Conservation (phyloP, 2,888 invertebrate genomes). For the Dinocampus coccinellae region DNA sequence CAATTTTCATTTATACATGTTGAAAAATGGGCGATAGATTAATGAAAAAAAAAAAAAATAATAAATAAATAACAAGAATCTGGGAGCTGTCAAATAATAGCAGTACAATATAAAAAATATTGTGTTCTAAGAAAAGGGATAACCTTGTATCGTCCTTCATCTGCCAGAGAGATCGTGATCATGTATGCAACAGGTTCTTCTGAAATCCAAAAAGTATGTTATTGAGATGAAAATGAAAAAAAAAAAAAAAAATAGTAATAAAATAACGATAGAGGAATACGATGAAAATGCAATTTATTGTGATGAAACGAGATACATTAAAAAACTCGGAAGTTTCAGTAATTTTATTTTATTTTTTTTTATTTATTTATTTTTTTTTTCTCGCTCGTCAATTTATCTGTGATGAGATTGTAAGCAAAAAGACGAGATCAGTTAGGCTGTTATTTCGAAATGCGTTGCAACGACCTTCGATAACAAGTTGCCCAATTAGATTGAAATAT, state of each 20-base stretch:
- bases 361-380: too few relatives aligned
- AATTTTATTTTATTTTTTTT: not conserved
- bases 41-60: too few relatives aligned
- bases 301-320: not conserved
- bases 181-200: not conserved
- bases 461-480: conserved; percentile 6
- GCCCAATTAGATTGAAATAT: conserved; percentile 20
- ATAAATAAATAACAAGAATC: too few relatives aligned
- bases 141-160: conserved; percentile 44
- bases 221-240: not conserved
- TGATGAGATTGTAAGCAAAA: not conserved
- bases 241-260: not conserved
- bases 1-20: too few relatives aligned
- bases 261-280: not conserved
- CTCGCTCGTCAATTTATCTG: not conserved
- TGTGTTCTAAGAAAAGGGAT: conserved; percentile 50
- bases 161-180: not conserved
- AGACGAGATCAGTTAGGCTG: not conserved
- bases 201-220: too few relatives aligned
- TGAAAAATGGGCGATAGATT: too few relatives aligned
- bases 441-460: conserved; percentile 3
- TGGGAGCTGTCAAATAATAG: conserved; percentile 49
- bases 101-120: conserved; percentile 45
- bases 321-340: not conserved
- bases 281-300: not conserved